phyloP scores from a whole-genome alignment of 2,113 vertebrate genomes.

The Antechinus flavipes region DNA sequence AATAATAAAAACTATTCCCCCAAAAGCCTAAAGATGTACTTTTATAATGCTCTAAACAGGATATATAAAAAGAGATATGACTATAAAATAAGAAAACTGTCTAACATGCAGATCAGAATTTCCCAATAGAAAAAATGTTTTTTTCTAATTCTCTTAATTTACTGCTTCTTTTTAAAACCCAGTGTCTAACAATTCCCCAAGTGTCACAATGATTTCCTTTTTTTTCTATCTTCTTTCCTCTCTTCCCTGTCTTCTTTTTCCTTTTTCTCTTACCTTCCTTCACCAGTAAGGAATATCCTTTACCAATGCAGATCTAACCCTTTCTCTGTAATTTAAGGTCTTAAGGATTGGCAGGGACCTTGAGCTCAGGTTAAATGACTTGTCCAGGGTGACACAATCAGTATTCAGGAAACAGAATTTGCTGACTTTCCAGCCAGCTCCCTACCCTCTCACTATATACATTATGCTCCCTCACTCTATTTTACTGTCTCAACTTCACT shows the following conservation, averaged over 20 bases:
- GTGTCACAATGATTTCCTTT: background rate
- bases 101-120: background rate
- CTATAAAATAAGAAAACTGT: background rate
- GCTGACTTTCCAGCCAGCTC: background rate
- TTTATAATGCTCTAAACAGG: background rate
- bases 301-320: background rate
- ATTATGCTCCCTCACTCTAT: background rate
- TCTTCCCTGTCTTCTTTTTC: background rate
- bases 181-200: background rate
- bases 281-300: background rate
- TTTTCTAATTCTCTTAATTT: background rate
- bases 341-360: background rate
- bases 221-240: background rate
- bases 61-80: background rate
- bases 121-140: background rate
- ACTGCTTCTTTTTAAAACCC: background rate
- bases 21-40: background rate
- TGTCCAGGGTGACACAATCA: background rate
- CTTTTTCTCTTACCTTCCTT: background rate
- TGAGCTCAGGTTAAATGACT: background rate
- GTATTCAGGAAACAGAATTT: background rate
- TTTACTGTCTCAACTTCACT: background rate
- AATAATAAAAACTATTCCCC: too few relatives aligned
- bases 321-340: background rate
- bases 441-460: background rate